Evolutionary conservation across 2,113 vertebrate species (phyloP).

Genomic region (Bombycilla garrulus): DNA sequence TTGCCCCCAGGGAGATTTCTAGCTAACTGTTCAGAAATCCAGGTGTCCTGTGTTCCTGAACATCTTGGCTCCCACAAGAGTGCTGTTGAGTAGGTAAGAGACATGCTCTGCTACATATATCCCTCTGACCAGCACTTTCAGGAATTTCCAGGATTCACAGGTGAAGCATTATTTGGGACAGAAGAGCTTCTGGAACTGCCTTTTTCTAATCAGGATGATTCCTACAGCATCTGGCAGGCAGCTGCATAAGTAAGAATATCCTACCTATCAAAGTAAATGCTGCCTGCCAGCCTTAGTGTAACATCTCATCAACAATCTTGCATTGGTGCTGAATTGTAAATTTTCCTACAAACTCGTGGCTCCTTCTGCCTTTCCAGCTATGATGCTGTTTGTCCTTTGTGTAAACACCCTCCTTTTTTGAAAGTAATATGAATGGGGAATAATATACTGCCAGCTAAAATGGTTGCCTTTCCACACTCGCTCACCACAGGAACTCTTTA

Average conservation of each 20-base stretch:
- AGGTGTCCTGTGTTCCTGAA: neutral
- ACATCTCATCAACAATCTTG: neutral
- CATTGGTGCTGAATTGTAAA: neutral
- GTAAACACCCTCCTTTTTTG: neutral
- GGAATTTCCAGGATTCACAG: neutral
- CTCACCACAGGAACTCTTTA: conserved; percentile 35
- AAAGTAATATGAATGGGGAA: neutral
- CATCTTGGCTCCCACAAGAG: neutral
- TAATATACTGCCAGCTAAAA: neutral
- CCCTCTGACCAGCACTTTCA: neutral
- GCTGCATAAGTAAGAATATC: neutral
- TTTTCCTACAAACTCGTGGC: neutral
- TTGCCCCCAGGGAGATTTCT: neutral
- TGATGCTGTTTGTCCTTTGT: neutral
- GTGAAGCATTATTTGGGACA: neutral
- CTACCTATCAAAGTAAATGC: neutral
- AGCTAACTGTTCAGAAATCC: neutral
- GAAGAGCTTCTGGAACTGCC: neutral
- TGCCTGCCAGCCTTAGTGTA: neutral
- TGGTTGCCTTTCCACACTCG: neutral
- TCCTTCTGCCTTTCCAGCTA: conserved; percentile 17
- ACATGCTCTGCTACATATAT: neutral
- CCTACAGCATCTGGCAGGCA: neutral
- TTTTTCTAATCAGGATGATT: neutral
- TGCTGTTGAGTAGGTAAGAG: neutral